Evolutionary conservation across 1,140 invertebrate genomes (phyloP).

Genomic region (Cecropterus lyciades): DNA sequence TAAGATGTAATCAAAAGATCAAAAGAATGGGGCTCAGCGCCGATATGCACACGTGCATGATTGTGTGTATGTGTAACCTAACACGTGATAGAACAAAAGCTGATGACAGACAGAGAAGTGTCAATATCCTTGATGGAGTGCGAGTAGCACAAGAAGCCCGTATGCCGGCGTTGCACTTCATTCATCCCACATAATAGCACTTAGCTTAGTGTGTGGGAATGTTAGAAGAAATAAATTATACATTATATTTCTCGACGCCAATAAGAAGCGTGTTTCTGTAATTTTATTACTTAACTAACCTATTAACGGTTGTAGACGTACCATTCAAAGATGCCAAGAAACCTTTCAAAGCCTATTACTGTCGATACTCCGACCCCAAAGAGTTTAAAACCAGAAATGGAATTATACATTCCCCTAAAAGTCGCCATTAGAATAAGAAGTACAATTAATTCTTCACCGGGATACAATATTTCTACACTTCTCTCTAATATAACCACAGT

Average conservation of each 20-base stretch:
- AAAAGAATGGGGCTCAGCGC: constrained; percentile 46
- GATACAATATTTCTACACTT: constrained; percentile 54
- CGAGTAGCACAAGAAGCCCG: constrained; percentile 70
- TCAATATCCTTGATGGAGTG: constrained; percentile 75
- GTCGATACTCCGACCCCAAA: constrained; percentile 73
- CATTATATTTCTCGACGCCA: constrained; percentile 32
- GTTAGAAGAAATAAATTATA: constrained; percentile 46
- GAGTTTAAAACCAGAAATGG: constrained; percentile 79
- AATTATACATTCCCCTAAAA: constrained; percentile 78
- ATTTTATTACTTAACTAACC: constrained; percentile 10
- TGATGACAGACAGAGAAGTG: constrained; percentile 72
- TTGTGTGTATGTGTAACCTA: constrained; percentile 66
- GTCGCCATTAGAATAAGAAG: constrained; percentile 73
- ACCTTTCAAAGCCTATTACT: constrained; percentile 79
- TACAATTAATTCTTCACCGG: constrained; percentile 67
- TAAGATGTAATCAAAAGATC: constrained; percentile 38
- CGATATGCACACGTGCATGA: constrained; percentile 64
- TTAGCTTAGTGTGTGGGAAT: constrained; percentile 70
- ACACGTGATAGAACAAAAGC: constrained; percentile 76
- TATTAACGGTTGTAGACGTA: constrained; percentile 29
- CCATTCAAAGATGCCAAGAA: constrained; percentile 65
- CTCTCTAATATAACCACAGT: constrained; percentile 25
- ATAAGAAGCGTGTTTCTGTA: constrained; percentile 26
- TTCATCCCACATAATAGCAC: constrained; percentile 69
- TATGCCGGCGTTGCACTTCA: constrained; percentile 71